Evolutionary conservation across 2,113 vertebrate genomes (phyloP).

Genomic region (Pelobates fuscus): DNA sequence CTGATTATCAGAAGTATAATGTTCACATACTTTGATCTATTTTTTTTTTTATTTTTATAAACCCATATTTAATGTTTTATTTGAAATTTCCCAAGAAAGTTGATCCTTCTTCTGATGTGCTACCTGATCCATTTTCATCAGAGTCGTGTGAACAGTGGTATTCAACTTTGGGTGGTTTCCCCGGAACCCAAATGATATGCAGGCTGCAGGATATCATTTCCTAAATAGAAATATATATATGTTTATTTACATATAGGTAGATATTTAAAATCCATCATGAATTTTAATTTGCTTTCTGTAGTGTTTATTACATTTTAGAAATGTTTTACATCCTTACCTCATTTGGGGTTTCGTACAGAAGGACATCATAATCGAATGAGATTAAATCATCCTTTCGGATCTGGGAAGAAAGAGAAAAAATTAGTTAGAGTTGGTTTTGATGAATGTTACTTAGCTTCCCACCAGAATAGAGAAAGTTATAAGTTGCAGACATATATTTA

Average conservation of each 20-base stretch:
- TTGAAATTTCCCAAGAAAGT: slow-evolving; percentile 50
- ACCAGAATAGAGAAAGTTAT: too few relatives aligned
- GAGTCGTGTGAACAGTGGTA: slow-evolving; percentile 57
- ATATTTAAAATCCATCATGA: too few relatives aligned
- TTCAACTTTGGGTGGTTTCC: slow-evolving; percentile 58
- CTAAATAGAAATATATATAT: slow-evolving; percentile 52
- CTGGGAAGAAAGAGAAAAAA: slow-evolving; percentile 51
- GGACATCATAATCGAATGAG: slow-evolving; percentile 64
- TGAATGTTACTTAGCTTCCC: too few relatives aligned
- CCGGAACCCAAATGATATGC: slow-evolving; percentile 64
- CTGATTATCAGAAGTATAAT: not conserved
- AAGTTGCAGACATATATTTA: too few relatives aligned
- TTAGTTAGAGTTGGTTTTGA: too few relatives aligned
- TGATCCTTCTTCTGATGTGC: slow-evolving; percentile 51
- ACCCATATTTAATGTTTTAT: slow-evolving; percentile 6
- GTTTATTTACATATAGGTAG: not conserved
- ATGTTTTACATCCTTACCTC: slow-evolving; percentile 63
- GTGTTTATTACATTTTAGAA: too few relatives aligned
- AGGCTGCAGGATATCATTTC: slow-evolving; percentile 65
- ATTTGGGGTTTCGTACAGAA: slow-evolving; percentile 65
- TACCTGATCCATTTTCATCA: slow-evolving; percentile 4
- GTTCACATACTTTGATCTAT: not conserved
- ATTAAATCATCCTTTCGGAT: slow-evolving; percentile 51
- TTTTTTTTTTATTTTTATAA: not conserved
- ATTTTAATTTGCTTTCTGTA: too few relatives aligned